phyloP scores from a whole-genome alignment of 2,797 vertebrate species.

The Selene dorsalis region DNA sequence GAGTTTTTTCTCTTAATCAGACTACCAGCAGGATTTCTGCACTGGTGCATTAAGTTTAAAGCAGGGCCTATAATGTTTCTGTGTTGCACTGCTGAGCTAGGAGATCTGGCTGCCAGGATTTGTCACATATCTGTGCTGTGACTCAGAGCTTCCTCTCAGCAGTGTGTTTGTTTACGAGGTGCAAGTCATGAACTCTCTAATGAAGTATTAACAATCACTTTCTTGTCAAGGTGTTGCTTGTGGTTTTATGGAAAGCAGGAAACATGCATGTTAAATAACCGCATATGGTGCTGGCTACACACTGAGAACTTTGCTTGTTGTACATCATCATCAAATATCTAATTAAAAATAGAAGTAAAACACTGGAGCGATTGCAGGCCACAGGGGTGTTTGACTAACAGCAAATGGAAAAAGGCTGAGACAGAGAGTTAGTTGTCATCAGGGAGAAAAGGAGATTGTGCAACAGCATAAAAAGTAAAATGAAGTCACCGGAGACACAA shows the following conservation, averaged over 20 bases:
- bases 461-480: slow-evolving; percentile 49
- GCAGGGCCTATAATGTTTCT: slow-evolving; percentile 5
- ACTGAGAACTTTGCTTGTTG: slow-evolving; percentile 30
- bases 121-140: slow-evolving; percentile 78
- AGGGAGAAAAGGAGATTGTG: slow-evolving; percentile 27
- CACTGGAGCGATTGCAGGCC: slow-evolving; percentile 13
- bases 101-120: slow-evolving; percentile 61
- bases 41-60: neutral
- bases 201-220: slow-evolving; percentile 84
- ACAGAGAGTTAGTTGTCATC: slow-evolving; percentile 38
- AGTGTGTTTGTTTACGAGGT: slow-evolving; percentile 84
- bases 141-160: slow-evolving; percentile 81
- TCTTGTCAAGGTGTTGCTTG: slow-evolving; percentile 81
- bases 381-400: slow-evolving; percentile 27
- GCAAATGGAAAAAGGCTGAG: slow-evolving; percentile 33
- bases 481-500: slow-evolving; percentile 58
- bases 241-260: slow-evolving; percentile 68
- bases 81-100: slow-evolving; percentile 45
- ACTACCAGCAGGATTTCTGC: neutral
- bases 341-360: slow-evolving; percentile 53
- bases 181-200: slow-evolving; percentile 82
- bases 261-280: slow-evolving; percentile 58
- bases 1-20: neutral
- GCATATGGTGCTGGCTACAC: slow-evolving; percentile 50
- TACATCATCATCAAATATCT: slow-evolving; percentile 41